phyloP scores from a whole-genome alignment of 92 coral and sea anemone species.

The Bergia sp. region DNA sequence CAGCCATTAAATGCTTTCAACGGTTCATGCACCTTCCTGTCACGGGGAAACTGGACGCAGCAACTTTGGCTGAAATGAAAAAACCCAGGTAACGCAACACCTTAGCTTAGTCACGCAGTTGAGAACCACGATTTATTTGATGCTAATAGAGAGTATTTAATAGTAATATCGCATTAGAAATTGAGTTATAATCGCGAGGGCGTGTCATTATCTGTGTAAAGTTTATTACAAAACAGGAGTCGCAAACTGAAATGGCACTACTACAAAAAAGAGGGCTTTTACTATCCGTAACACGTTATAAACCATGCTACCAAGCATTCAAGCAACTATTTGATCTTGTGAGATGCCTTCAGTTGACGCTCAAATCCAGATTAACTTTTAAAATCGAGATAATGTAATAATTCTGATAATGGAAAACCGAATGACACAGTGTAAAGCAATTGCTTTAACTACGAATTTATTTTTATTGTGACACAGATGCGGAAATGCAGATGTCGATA shows the following conservation, averaged over 20 bases:
- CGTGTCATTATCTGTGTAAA: background rate
- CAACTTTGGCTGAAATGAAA: constrained; percentile 7
- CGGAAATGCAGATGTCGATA: constrained; percentile 17
- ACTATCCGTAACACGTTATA: too few species aligned
- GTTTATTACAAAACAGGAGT: background rate
- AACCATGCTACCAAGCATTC: too few species aligned
- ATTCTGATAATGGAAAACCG: background rate
- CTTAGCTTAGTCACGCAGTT: background rate
- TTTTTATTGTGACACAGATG: constrained; percentile 1
- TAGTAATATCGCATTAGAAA: background rate
- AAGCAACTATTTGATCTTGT: too few species aligned
- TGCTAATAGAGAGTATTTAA: background rate
- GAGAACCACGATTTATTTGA: background rate
- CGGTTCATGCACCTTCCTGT: constrained; percentile 14
- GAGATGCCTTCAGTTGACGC: too few species aligned
- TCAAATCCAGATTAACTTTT: too few species aligned
- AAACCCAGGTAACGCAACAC: constrained; percentile 5
- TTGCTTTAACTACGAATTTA: background rate
- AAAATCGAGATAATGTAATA: too few species aligned
- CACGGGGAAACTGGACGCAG: background rate
- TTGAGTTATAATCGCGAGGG: background rate
- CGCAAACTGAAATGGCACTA: background rate
- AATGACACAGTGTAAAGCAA: background rate
- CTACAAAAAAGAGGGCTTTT: background rate
- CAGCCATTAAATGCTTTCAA: background rate